Evolutionary conservation across 2,888 invertebrate species (phyloP), one percentile per base, ranked within the genome.

Genomic region (Tetranychus truncatus): DNA sequence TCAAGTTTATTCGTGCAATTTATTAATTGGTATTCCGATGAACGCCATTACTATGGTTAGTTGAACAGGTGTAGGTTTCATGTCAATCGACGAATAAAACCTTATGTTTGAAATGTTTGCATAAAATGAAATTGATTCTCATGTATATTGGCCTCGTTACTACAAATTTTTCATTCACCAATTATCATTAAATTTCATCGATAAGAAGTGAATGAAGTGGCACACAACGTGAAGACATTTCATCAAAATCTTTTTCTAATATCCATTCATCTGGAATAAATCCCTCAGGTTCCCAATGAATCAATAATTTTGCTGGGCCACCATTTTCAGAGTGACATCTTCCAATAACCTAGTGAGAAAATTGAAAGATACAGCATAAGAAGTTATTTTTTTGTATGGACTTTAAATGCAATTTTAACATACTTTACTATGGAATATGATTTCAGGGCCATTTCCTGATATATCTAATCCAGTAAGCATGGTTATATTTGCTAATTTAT

Each of bases 381-480:
- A 6, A 66, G n/a, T 66, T 6, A 6, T 66, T 66, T 18, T 66
- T 65, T 66, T 20, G 11, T 20, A 20, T 11, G n/a, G 20, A 11
- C 11, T 11, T 24, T 11, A 20, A 1, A 66, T 1, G 66, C 7
- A 34, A 34, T 34, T 34, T 34, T 34, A 34, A 71, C 6, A 21
- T 72, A 72, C 72, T 34, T 72, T 72, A 20, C 45, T 45, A 72
- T 72, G 72, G 20, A 72, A 72, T 45, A 45, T n/a, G 45, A 72
- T 20, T n/a, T 45, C 72, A 45, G 15, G 24, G 9, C 44, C 44
- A 72, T 72, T 45, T 9, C 72, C 72, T 11, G 44, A 18, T n/a
- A 72, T 45, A 72, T 72, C 72, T 24, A 72, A 34, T 18, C 72
- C 72, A 5, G 72, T 72, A 18, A 45, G 11, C 44, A 44, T 72